Evolutionary conservation across 2,797 vertebrate species (phyloP), one percentile per base, ranked within the genome.

Genomic region (Oophaga sylvatica): DNA sequence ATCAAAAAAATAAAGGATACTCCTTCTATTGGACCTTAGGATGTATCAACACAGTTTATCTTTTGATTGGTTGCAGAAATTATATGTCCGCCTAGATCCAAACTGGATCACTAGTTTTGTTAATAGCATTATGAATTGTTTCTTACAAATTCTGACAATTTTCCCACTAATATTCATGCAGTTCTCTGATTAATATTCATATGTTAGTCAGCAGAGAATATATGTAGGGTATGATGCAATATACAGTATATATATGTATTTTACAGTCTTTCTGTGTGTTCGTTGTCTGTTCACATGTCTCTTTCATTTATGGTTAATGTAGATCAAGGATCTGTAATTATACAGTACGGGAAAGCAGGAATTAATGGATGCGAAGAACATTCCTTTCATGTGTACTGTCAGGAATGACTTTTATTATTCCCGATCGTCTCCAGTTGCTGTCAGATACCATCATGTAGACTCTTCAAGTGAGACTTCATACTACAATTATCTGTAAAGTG

Each of bases 401-500:
- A 77, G 22, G 26, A 26, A 56, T 48, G 13, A 56, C 75, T n/a
- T 48, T 17, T 77, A 26, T 7, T 77, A 77, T 77, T 12, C 20
- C 41, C 48, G 5, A 75, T 75, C 41, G 20, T 22, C 22, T 48
- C 22, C 75, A 56, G 45, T 77, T 26, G 53, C 75, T 77, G 75
- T 77, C 75, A 77, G 16, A 76, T n/a, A 76, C 1, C 19, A 48
- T 77, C 75, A 77, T 56, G 53, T 77, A 77, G 75, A 56, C 75
- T 77, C n/a, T 26, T 56, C 48, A 56, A 77, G 75, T 56, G n/a
- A 77, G 0, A 26, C 45, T 15, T 53, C 12, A 56, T 12, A 13
- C 5, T 17, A 26, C 75, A 77, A 77, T 77, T 26, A 77, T 56
- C 75, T 77, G 1, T n/a, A 53, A 76, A 45, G 41, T 13, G 20